A percentile compares a stretch with the other conserved stretches of the same genome.
phyloP scores from a whole-genome alignment of 64 coral and sea anemone genomes.

The Porites australiensis region DNA sequence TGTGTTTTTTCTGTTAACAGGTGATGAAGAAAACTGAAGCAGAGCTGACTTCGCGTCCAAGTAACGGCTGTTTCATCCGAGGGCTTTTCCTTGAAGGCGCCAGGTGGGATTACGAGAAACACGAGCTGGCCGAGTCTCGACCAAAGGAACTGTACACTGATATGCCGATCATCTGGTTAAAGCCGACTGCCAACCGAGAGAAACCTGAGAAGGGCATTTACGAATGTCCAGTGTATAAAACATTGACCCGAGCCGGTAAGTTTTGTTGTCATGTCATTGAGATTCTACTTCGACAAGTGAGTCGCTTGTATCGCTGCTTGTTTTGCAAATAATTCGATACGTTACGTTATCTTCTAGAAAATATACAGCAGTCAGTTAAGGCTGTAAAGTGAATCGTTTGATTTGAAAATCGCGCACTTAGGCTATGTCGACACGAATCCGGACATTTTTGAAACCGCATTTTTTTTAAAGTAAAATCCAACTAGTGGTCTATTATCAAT shows the following conservation, averaged over 20 bases:
- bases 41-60: constrained; percentile 78
- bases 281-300: too few species aligned
- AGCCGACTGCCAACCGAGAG: constrained; percentile 93
- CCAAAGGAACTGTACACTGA: constrained; percentile 99
- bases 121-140: constrained; percentile 86
- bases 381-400: too few species aligned
- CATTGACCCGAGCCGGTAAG: constrained; percentile 93
- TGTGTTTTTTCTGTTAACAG: constrained; percentile 28
- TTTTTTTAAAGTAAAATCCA: too few species aligned
- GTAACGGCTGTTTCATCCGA: constrained; percentile 97
- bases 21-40: constrained; percentile 83
- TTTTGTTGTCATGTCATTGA: neutral
- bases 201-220: constrained; percentile 95
- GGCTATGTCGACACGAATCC: too few species aligned
- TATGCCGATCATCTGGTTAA: constrained; percentile 98
- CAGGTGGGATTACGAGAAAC: constrained; percentile 85
- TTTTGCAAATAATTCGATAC: too few species aligned
- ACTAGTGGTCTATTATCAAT: too few species aligned
- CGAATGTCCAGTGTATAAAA: constrained; percentile 98
- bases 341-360: too few species aligned
- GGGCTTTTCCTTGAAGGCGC: constrained; percentile 97
- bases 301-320: too few species aligned
- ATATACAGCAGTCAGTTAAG: too few species aligned
- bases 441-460: too few species aligned
- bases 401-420: too few species aligned